Percentiles rank a stretch among this genome's conserved stretches.
Evolutionary conservation across 2,113 vertebrate species (phyloP).

Genomic region (cat (Felis catus)): F.catus_Fca126_mat1.0 CM031411.1:30630001-30630500

Average conservation of each 20-base stretch:
- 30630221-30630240: too few relatives aligned
- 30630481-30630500: neutral
- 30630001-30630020: neutral
- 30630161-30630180: too few relatives aligned
- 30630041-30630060: neutral
- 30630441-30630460: neutral
- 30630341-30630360: neutral
- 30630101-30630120: too few relatives aligned
- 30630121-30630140: too few relatives aligned
- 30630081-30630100: too few relatives aligned
- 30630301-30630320: slow-evolving; percentile 2
- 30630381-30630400: neutral
- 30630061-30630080: neutral
- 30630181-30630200: too few relatives aligned
- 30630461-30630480: neutral
- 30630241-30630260: too few relatives aligned
- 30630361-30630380: neutral
- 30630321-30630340: neutral
- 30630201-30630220: too few relatives aligned
- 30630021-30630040: neutral
- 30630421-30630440: neutral
- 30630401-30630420: neutral
- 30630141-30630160: too few relatives aligned
- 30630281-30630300: too few relatives aligned
- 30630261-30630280: too few relatives aligned